These are phyloP conservation scores for Metopolophium dirhodum DNA, from an alignment of 1,140 invertebrate species.

Conservation along the genomic window DNA sequence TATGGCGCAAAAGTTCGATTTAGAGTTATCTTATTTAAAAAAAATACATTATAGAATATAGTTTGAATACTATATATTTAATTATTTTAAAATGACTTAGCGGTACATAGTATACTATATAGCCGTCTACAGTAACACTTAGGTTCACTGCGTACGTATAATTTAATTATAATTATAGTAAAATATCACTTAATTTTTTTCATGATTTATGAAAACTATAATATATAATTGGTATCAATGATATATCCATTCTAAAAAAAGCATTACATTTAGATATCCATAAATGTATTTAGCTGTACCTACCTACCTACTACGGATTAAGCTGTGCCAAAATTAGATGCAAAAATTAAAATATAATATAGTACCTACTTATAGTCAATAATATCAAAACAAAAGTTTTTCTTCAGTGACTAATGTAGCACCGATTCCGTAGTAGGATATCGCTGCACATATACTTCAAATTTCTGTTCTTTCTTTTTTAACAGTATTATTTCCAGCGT, in stretches of 20 bases:
- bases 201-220: neutral
- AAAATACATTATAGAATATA: neutral
- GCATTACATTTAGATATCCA: neutral
- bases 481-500: neutral
- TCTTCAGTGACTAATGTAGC: neutral
- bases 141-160: neutral
- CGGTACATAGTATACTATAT: neutral
- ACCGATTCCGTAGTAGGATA: neutral
- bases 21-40: neutral
- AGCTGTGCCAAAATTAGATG: neutral
- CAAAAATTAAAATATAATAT: neutral
- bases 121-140: too few relatives aligned
- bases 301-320: too few relatives aligned
- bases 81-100: too few relatives aligned
- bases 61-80: too few relatives aligned
- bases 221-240: neutral
- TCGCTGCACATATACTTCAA: neutral
- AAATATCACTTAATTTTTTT: neutral
- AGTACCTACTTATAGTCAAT: neutral
- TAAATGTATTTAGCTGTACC: neutral
- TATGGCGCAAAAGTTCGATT: neutral
- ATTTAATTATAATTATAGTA: neutral
- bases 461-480: neutral
- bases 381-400: neutral
- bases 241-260: neutral